Conservation (phyloP, 2,888 invertebrate genomes). For the Isoperla grammatica region DNA sequence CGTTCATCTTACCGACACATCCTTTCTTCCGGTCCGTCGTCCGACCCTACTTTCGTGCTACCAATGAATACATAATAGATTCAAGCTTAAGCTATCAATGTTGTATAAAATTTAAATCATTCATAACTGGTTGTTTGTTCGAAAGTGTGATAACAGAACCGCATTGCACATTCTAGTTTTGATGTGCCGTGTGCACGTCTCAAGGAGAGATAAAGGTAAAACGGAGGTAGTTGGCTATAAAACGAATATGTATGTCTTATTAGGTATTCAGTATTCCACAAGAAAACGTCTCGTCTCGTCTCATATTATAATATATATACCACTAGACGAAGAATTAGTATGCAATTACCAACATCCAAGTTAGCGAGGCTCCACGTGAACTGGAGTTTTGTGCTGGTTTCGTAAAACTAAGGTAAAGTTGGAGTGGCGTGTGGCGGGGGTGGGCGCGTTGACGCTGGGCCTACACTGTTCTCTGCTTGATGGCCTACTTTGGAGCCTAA, state of each 20-base stretch:
- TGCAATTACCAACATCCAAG: constrained; percentile 13
- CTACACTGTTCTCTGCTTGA: neutral
- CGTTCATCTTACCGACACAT: too few relatives aligned
- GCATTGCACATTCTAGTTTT: too few relatives aligned
- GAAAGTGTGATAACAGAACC: too few relatives aligned
- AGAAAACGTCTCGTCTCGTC: neutral
- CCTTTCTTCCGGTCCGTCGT: too few relatives aligned
- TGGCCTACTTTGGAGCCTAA: neutral
- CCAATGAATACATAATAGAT: too few relatives aligned
- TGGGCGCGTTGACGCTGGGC: neutral
- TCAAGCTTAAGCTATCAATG: too few relatives aligned
- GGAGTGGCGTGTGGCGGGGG: constrained; percentile 1
- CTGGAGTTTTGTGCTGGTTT: neutral
- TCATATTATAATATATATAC: neutral
- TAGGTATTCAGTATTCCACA: neutral
- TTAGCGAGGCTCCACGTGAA: neutral
- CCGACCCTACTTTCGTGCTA: too few relatives aligned
- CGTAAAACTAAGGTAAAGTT: neutral
- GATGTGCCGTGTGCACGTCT: too few relatives aligned
- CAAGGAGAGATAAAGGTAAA: too few relatives aligned
- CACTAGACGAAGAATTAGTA: constrained; percentile 12
- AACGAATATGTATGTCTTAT: neutral
- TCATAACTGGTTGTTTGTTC: too few relatives aligned
- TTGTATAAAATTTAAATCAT: too few relatives aligned
- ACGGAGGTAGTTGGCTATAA: neutral